These are phyloP conservation scores for Sturmia bella DNA, from an alignment of 2,888 invertebrate species.

Conservation along the genomic window DNA sequence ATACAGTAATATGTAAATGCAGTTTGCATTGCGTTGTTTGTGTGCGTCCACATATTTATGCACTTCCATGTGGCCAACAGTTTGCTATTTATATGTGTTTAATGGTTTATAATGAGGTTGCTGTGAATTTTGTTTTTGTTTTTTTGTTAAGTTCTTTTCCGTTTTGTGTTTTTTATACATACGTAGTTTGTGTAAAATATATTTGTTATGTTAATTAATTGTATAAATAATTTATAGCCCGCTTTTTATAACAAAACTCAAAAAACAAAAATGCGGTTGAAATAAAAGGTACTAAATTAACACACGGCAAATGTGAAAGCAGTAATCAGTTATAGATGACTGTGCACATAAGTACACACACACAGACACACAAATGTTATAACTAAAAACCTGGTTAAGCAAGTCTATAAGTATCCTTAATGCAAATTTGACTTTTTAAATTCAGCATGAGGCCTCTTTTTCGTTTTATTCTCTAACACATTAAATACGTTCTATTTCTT, in stretches of 20 bases:
- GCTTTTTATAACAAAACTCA: slow-evolving; percentile 23
- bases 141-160: background rate
- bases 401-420: too few species aligned
- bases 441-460: too few species aligned
- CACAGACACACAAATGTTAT: too few species aligned
- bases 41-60: slow-evolving; percentile 20
- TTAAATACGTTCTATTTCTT: too few species aligned
- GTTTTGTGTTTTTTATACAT: background rate
- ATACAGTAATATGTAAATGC: slow-evolving; percentile 39
- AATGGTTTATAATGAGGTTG: slow-evolving; percentile 63
- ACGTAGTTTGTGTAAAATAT: slow-evolving; percentile 45
- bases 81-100: slow-evolving; percentile 53
- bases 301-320: slow-evolving; percentile 2
- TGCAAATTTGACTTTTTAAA: too few species aligned
- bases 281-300: slow-evolving; percentile 31
- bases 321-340: too few species aligned
- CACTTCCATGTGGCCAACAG: slow-evolving; percentile 32
- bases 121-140: slow-evolving; percentile 1
- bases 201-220: slow-evolving; percentile 69
- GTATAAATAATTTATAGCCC: slow-evolving; percentile 66
- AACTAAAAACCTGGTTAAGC: too few species aligned
- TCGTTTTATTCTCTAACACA: too few species aligned
- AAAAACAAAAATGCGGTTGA: background rate
- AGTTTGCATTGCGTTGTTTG: slow-evolving; percentile 22
- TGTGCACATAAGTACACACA: too few species aligned